Evolutionary conservation across 2,797 vertebrate species (phyloP).

Genomic region (Coregonus sp.): DNA sequence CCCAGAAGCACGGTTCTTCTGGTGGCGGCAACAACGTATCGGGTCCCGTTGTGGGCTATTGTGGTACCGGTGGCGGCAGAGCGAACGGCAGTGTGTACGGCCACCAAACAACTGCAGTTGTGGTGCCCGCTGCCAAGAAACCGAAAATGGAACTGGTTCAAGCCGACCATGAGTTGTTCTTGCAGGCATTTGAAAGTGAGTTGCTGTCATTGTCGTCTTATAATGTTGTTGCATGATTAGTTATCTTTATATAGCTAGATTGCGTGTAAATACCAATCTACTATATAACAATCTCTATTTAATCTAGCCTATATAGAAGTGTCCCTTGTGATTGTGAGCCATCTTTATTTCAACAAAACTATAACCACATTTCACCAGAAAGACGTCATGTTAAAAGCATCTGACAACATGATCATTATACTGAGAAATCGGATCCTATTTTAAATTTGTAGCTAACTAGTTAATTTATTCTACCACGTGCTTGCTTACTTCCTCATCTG

Average conservation of each 20-base stretch:
- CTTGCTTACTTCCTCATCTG: background rate
- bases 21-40: constrained; percentile 47
- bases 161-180: constrained; percentile 95
- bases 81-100: constrained; percentile 71
- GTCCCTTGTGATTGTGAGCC: background rate
- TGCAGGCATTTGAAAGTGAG: constrained; percentile 98
- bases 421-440: background rate
- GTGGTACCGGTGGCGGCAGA: constrained; percentile 55
- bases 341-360: background rate
- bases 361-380: background rate
- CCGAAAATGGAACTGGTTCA: constrained; percentile 91
- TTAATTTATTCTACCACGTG: background rate
- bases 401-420: background rate
- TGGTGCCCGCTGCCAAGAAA: constrained; percentile 82
- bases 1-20: constrained; percentile 83
- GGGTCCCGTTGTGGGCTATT: background rate
- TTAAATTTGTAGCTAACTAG: background rate
- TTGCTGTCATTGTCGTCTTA: constrained; percentile 37
- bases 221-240: background rate
- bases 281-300: background rate
- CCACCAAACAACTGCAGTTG: constrained; percentile 73
- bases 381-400: background rate
- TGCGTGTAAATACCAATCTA: no score
- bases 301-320: background rate
- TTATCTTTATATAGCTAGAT: background rate